Base-by-base conservation (phyloP, 2,797 vertebrate species). In the Catostomus latipinnis region DNA sequence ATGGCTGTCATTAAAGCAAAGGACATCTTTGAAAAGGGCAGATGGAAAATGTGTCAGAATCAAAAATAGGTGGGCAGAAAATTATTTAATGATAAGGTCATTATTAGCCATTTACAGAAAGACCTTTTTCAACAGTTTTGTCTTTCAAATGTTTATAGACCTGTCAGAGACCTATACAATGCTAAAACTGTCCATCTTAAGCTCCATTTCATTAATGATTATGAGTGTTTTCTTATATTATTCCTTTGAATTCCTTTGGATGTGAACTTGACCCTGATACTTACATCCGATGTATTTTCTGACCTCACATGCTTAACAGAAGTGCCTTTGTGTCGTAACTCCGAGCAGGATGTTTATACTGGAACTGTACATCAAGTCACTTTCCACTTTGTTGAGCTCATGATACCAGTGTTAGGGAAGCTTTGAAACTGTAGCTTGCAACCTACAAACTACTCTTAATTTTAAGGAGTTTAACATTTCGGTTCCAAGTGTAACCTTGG, bases 291-390 rank as follows among this genome's bases (percentile, higher is more conserved):
- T 63, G 0, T 4, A 14, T 82, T 76, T 69, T 18, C 81, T 77
- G 74, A 81, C 53, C 76, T 84, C 81, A 57, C 72, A 67, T 45
- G 34, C 68, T 54, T 69, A 58, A 83, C 81, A 85, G 76, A 80
- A 82, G 81, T 77, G 76, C 60, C 69, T 83, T 85, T 86, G 85
- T 86, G 68, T 80, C 58, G 53, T 76, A 76, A 43, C 60, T 8
- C 68, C 34, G 1, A 79, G 62, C 34, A 79, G 75, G 78, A 83
- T 76, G 81, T 83, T 77, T 54, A 72, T 68, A 74, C 80, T 80
- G 69, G 62, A 9, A 6, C 50, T n/a, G 54, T 71, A 60, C 54
- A 49, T 61, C 57, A 65, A 74, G 61, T 71, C 18, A 43, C 8
- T 78, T 73, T 45, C 56, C 10, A 50, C 57, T 60, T 58, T 54